phyloP scores from a whole-genome alignment of 2,113 vertebrate species.

The Serinus canaria region DNA sequence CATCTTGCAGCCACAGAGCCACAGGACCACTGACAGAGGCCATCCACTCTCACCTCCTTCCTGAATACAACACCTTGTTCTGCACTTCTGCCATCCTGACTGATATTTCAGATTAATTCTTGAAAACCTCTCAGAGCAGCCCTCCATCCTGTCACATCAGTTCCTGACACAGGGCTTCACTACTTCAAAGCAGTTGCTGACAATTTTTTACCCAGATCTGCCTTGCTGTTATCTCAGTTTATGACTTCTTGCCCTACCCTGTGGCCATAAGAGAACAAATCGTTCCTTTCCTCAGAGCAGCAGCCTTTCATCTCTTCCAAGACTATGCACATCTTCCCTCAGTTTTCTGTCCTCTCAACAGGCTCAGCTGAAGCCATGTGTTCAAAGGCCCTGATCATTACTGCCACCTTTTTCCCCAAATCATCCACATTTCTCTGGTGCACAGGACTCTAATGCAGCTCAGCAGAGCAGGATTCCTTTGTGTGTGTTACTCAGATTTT shows the following conservation, averaged over 20 bases:
- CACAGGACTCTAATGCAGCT: not conserved
- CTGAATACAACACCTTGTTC: rapidly evolving
- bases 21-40: not conserved
- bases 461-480: not conserved
- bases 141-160: not conserved
- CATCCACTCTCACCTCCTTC: not conserved
- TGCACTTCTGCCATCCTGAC: not conserved
- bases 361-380: not conserved
- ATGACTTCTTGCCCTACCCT: not conserved
- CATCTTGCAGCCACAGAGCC: not conserved
- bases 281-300: not conserved
- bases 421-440: not conserved
- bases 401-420: not conserved
- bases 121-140: not conserved
- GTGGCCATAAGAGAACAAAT: not conserved
- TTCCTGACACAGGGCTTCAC: not conserved
- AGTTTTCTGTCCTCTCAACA: not conserved
- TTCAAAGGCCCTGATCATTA: not conserved
- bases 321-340: not conserved
- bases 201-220: not conserved
- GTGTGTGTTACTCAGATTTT: not conserved
- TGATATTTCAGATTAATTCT: not conserved
- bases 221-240: not conserved
- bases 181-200: not conserved
- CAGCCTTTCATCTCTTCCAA: conserved; percentile 29